Evolutionary conservation across 2,113 vertebrate species (phyloP).

Genomic region (Cyanistes caeruleus): DNA sequence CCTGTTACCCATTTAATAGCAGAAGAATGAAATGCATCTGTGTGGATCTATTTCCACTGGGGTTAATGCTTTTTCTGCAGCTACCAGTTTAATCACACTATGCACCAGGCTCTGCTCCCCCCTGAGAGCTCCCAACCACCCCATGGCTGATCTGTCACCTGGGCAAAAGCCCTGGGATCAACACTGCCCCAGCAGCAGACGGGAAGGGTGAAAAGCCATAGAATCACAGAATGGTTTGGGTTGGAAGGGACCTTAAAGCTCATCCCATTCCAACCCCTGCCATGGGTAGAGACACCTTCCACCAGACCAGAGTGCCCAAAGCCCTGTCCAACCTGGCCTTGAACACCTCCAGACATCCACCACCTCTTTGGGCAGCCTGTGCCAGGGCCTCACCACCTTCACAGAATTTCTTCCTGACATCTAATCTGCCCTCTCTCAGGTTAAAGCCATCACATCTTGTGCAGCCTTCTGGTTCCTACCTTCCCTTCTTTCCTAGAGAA

Average conservation of each 20-base stretch:
- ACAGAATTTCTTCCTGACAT: not conserved
- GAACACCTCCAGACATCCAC: not conserved
- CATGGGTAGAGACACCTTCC: not conserved
- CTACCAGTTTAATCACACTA: not conserved
- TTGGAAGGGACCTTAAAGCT: not conserved
- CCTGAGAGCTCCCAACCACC: not conserved
- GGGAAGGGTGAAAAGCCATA: not conserved
- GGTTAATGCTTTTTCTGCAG: slow-evolving; percentile 26
- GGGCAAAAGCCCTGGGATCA: not conserved
- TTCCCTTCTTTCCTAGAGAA: not conserved
- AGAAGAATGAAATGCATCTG: slow-evolving; percentile 27
- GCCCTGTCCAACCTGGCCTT: not conserved
- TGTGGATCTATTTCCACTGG: not conserved
- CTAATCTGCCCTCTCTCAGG: not conserved
- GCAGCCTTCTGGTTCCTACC: not conserved
- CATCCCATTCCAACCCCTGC: not conserved
- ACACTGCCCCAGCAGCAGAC: not conserved
- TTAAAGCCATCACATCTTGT: not conserved
- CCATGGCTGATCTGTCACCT: accelerated
- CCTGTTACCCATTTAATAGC: not conserved
- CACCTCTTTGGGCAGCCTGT: not conserved
- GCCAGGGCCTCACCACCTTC: not conserved
- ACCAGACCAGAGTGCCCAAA: not conserved
- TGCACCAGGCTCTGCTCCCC: not conserved
- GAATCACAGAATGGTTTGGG: not conserved